Percentiles rank a stretch among this genome's conserved stretches.
phyloP scores from a whole-genome alignment of 2,888 invertebrate genomes.

The Diarsia dahlii region DNA sequence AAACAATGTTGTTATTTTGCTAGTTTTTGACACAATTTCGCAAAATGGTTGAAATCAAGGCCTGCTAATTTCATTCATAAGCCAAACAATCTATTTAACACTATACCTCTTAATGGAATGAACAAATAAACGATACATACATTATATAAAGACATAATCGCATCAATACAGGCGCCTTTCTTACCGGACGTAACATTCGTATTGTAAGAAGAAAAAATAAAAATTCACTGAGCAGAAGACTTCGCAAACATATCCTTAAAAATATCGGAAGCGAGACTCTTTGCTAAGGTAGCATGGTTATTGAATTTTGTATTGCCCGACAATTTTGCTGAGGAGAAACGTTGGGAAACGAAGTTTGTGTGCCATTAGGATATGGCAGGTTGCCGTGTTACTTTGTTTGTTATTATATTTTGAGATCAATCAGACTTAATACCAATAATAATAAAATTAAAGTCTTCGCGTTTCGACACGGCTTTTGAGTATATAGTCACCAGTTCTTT shows the following conservation, averaged over 20 bases:
- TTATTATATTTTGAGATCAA: conserved; percentile 13
- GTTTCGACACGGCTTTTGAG: background rate
- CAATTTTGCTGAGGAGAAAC: conserved; percentile 44
- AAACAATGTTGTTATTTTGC: background rate
- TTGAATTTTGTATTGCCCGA: conserved; percentile 62
- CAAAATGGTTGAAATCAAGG: background rate
- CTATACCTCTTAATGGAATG: background rate
- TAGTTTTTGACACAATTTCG: too few relatives aligned
- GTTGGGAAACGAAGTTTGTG: conserved; percentile 4
- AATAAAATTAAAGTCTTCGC: background rate
- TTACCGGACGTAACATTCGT: conserved; percentile 31
- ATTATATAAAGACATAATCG: conserved; percentile 26
- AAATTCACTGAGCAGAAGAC: conserved; percentile 54
- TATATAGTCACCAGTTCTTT: background rate
- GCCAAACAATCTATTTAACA: background rate
- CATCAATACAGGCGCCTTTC: conserved; percentile 20
- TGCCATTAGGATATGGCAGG: conserved; percentile 23
- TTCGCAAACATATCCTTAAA: conserved; percentile 62
- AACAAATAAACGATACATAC: conserved; percentile 6
- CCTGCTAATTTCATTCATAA: background rate
- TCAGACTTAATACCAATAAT: background rate
- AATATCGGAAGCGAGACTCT: conserved; percentile 60
- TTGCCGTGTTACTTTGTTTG: background rate
- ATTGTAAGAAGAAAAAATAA: conserved; percentile 55
- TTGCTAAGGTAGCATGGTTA: conserved; percentile 54